Evolutionary conservation across 2,113 vertebrate species (phyloP).

Genomic region (Struthidea cinerea): DNA sequence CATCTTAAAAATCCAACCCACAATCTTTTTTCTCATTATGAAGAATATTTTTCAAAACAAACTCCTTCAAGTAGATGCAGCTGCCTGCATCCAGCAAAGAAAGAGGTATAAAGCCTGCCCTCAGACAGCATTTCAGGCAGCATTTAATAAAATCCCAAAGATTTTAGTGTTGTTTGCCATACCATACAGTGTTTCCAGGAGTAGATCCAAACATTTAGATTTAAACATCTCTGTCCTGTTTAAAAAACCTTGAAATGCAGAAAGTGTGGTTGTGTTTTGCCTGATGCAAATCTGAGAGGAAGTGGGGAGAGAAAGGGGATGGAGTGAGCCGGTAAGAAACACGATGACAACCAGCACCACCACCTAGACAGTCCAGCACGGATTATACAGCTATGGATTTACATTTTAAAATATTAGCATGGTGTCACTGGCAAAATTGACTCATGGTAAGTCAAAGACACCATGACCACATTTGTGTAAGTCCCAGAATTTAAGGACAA

Average conservation of each 20-base stretch:
- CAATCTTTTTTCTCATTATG: not conserved
- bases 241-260: not conserved
- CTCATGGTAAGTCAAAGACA: not conserved
- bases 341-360: not conserved
- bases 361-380: not conserved
- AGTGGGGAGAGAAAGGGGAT: not conserved
- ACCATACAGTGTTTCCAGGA: not conserved
- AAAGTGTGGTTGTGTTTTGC: rapidly evolving
- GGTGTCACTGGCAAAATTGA: not conserved
- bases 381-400: not conserved
- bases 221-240: not conserved
- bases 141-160: not conserved
- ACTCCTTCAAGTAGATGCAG: not conserved
- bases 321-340: not conserved
- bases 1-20: not conserved
- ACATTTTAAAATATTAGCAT: not conserved
- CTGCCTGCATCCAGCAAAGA: not conserved
- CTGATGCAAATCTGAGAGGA: not conserved
- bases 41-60: not conserved
- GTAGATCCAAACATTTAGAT: not conserved
- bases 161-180: not conserved
- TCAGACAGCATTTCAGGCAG: not conserved
- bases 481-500: not conserved
- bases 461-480: rapidly evolving
- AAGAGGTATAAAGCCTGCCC: not conserved